These are phyloP conservation scores for Sthenelais limicola DNA, from an alignment of 2,888 invertebrate genomes.

Conservation along the genomic window DNA sequence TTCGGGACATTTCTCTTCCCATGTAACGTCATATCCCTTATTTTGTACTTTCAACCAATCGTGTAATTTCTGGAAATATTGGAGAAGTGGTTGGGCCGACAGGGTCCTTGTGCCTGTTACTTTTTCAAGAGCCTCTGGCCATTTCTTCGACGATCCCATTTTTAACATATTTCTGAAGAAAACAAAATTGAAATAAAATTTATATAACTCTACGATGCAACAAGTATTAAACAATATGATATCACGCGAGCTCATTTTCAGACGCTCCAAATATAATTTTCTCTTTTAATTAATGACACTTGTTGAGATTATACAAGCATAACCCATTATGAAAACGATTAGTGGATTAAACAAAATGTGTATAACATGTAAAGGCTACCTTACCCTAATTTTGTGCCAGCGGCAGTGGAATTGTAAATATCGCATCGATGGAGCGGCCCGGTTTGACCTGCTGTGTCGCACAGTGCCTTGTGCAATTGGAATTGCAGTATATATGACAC, in stretches of 20 bases:
- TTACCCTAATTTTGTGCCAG: constrained; percentile 88
- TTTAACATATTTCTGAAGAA: constrained; percentile 26
- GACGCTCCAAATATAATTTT: too few species aligned
- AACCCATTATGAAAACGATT: too few species aligned
- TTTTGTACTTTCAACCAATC: constrained; percentile 80
- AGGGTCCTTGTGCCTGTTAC: constrained; percentile 81
- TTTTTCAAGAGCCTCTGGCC: constrained; percentile 83
- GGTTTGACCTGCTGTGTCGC: constrained; percentile 83
- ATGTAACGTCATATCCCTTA: constrained; percentile 45
- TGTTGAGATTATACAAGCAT: too few species aligned
- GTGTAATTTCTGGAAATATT: constrained; percentile 86
- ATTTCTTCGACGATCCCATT: constrained; percentile 73
- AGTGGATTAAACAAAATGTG: too few species aligned
- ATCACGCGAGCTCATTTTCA: too few species aligned
- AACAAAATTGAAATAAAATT: neutral
- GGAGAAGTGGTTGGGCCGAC: constrained; percentile 83
- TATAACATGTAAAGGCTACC: too few species aligned
- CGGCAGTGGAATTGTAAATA: constrained; percentile 88
- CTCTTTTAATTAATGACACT: too few species aligned
- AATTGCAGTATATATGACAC: constrained; percentile 94
- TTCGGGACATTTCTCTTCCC: constrained; percentile 42
- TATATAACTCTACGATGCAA: too few species aligned
- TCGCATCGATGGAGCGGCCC: constrained; percentile 92
- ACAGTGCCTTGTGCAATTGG: constrained; percentile 90
- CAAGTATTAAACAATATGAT: too few species aligned